A percentile compares a stretch with the other conserved stretches of the same genome.
Conservation (phyloP, 2,797 vertebrate species). For the Parambassis ranga region DNA sequence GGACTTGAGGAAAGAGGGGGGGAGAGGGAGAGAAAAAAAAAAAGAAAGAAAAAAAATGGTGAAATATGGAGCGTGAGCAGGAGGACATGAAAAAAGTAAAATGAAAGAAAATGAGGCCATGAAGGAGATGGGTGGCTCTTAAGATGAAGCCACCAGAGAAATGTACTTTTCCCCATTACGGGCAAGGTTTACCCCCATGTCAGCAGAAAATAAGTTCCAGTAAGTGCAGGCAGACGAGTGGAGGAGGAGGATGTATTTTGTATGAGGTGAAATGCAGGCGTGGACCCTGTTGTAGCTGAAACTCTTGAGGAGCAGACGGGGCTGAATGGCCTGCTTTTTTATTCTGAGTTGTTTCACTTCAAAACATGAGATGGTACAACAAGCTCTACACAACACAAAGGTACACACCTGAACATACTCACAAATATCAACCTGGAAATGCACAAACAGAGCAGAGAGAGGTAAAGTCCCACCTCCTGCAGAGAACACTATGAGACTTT, state of each 20-base stretch:
- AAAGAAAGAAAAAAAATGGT: neutral
- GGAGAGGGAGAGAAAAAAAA: neutral
- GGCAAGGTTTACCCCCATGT: conserved; percentile 39
- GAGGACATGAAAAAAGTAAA: neutral
- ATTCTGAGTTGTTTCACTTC: conserved; percentile 2
- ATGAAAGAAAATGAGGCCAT: conserved; percentile 40
- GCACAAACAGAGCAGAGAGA: neutral
- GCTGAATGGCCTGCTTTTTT: neutral
- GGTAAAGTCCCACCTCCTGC: too few species aligned
- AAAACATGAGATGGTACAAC: neutral
- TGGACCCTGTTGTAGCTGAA: conserved; percentile 35
- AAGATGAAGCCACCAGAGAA: conserved; percentile 50
- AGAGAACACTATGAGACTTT: too few species aligned
- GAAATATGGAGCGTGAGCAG: neutral
- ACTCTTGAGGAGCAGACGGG: conserved; percentile 4
- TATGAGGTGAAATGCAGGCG: conserved; percentile 51
- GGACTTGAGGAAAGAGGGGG: conserved; percentile 43
- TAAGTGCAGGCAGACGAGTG: conserved; percentile 54
- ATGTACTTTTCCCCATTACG: conserved; percentile 35
- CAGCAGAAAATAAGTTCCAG: conserved; percentile 71
- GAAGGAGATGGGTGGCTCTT: conserved; percentile 49
- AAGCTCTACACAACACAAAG: neutral
- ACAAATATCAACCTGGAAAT: neutral
- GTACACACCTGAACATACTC: neutral
- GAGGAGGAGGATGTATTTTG: conserved; percentile 60